These are phyloP conservation scores for Limanda limanda DNA, from an alignment of 2,113 vertebrate species.

Conservation along the genomic window DNA sequence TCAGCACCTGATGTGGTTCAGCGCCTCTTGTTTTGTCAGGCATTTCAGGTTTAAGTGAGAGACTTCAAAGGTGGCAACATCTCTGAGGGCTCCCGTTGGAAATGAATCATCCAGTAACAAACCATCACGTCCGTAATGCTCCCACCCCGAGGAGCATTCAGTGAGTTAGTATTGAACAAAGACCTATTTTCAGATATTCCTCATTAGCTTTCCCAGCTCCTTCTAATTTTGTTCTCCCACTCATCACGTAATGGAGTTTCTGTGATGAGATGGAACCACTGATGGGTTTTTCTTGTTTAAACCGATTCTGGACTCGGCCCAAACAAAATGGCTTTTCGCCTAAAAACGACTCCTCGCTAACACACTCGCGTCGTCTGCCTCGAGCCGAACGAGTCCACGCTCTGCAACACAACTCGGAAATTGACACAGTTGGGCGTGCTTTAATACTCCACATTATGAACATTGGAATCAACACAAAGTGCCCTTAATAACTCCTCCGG, in stretches of 20 bases:
- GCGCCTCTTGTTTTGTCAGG: constrained; percentile 51
- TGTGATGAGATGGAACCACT: too few species aligned
- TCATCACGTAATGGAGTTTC: background rate
- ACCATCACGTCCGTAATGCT: background rate
- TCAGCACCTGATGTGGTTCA: constrained; percentile 72
- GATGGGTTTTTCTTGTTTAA: background rate
- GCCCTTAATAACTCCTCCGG: constrained; percentile 76
- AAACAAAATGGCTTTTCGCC: constrained; percentile 13
- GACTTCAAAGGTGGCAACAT: constrained; percentile 69
- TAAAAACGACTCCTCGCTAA: constrained; percentile 28
- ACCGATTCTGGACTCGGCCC: constrained; percentile 17
- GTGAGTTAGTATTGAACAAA: background rate
- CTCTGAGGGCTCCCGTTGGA: constrained; percentile 30
- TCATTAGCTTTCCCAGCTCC: background rate
- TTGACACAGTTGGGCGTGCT: constrained; percentile 55
- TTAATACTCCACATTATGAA: constrained; percentile 67
- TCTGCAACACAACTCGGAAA: constrained; percentile 53
- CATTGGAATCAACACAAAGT: constrained; percentile 79
- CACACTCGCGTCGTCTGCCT: constrained; percentile 30
- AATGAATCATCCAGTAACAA: constrained; percentile 38
- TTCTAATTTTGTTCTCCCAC: background rate
- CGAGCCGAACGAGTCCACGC: constrained; percentile 43
- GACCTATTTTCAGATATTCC: background rate
- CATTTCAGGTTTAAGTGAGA: constrained; percentile 53
- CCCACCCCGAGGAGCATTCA: background rate